Base-by-base conservation (phyloP, 2,797 vertebrate genomes). In the Phyllotis vaccarum region DNA sequence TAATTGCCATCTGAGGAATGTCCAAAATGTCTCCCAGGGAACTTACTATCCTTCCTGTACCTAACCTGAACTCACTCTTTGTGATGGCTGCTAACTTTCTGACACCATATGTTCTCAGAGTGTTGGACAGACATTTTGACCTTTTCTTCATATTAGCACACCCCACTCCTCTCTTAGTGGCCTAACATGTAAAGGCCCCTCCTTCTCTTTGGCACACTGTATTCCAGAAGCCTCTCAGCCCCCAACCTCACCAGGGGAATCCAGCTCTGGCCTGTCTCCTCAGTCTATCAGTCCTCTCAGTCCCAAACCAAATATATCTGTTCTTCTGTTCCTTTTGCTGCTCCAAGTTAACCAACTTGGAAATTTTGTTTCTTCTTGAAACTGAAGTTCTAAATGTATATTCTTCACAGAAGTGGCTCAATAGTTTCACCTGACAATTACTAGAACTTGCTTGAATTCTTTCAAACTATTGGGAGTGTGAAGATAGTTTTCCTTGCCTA, bases 281-380 rank as follows among this genome's bases (percentile, higher is more conserved):
- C 40, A n/a, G 10, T 2, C 5, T 3, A 29, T 8, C 54, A n/a
- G n/a, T n/a, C n/a, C n/a, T n/a, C n/a, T 52, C 21, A 58, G 54
- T 17, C 6, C 14, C 37, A 85, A 11, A 62, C 11, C 31, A 64
- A 91, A 78, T 21, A 56, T 43, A 27, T 0, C 0, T 60, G 31
- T 37, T 40, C 54, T 87, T 56, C 49, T 85, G 60, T 66, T 52
- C 82, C 40, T 64, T 90, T 29, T 89, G 37, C 46, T 85, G 19
- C 2, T 54, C 49, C 34, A 76, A 58, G 62, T 70, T 40, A 46
- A 94, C 49, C 27, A 62, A 86, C 31, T 40, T 85, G 2, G 64
- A 68, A n/a, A 64, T 75, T 52, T 70, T n/a, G 19, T 70, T 60
- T 90, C 22, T 94, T 91, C 37, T 87, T 95, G 52, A 92, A 95